Percentiles rank a stretch among this genome's conserved stretches.
Evolutionary conservation across 2,113 vertebrate species (phyloP).

Genomic region (Isichthys henryi): DNA sequence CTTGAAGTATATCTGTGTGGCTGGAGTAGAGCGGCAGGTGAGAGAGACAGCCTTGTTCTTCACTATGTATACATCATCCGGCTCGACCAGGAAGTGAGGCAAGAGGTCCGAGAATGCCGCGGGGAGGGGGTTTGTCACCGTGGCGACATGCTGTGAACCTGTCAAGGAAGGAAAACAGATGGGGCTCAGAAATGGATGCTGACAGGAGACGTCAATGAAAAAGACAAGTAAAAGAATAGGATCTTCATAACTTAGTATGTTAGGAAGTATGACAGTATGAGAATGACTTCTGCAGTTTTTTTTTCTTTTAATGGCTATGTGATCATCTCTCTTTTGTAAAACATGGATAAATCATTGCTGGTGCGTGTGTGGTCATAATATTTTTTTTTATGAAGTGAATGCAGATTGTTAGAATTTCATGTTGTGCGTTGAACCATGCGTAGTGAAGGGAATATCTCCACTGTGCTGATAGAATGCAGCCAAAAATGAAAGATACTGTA

Average conservation of each 20-base stretch:
- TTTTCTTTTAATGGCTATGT: not conserved
- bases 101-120: slow-evolving; percentile 76
- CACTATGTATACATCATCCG: slow-evolving; percentile 87
- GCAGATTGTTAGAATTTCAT: not conserved
- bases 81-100: slow-evolving; percentile 92
- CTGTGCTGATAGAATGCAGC: not conserved
- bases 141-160: slow-evolving; percentile 83
- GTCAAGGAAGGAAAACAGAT: slow-evolving; percentile 9
- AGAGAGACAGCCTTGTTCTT: slow-evolving; percentile 96
- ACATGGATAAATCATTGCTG: not conserved
- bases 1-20: slow-evolving; percentile 99
- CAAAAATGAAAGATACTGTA: not conserved
- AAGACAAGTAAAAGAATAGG: not conserved
- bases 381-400: not conserved
- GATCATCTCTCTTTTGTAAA: not conserved
- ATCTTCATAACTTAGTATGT: not conserved
- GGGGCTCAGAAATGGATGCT: not conserved
- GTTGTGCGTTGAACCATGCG: not conserved
- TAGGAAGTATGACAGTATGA: not conserved
- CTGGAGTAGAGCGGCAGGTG: slow-evolving; percentile 84
- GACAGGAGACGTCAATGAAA: not conserved
- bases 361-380: not conserved
- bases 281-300: not conserved
- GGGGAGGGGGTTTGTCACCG: slow-evolving; percentile 69
- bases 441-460: not conserved